A percentile compares a stretch with the other conserved stretches of the same genome.
Conservation (phyloP, 2,113 vertebrate genomes). For the Indicator maculatus region DNA sequence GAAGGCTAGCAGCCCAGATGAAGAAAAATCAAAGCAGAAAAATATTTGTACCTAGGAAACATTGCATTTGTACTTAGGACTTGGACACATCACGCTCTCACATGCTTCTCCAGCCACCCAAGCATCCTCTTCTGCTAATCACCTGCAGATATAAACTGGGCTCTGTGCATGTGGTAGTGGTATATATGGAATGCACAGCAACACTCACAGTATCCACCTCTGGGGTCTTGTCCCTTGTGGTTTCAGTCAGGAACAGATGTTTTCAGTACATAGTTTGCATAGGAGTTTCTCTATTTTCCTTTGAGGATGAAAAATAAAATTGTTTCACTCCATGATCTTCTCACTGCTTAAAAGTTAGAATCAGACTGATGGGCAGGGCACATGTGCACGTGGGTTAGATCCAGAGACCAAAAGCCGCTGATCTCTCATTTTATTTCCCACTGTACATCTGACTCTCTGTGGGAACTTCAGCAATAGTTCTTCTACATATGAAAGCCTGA, state of each 20-base stretch:
- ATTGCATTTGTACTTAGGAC: fast-evolving
- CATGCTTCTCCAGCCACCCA: neutral
- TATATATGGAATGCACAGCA: neutral
- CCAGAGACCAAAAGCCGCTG: neutral
- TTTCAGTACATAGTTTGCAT: neutral
- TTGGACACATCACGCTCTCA: neutral
- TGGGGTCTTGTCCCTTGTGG: neutral
- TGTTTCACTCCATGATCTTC: neutral
- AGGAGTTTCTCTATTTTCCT: neutral
- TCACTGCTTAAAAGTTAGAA: neutral
- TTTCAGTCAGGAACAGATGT: conserved; percentile 13
- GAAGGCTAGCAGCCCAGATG: neutral
- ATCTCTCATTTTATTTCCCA: neutral
- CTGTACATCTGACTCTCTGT: neutral
- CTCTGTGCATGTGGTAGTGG: neutral
- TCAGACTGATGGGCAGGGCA: neutral
- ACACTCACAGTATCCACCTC: neutral
- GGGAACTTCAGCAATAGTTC: neutral
- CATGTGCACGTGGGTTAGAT: neutral
- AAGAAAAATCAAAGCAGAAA: neutral
- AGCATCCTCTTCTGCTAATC: neutral
- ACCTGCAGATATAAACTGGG: neutral
- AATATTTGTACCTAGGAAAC: neutral
- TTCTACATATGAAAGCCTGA: neutral
- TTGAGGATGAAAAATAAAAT: neutral